Base-by-base conservation (phyloP, 2,888 invertebrate genomes). In the Eupeodes latifasciatus region DNA sequence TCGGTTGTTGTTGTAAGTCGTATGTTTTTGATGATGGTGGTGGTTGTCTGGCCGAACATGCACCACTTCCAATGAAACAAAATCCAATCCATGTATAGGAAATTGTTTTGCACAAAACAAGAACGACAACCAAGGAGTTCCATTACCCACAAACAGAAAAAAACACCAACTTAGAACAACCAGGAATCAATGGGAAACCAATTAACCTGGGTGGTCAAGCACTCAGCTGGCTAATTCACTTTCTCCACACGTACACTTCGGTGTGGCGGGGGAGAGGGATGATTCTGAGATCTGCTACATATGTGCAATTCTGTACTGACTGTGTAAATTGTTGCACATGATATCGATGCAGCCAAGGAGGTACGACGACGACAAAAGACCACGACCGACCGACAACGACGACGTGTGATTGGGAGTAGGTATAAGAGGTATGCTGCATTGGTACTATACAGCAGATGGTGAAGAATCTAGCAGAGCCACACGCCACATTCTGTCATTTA, bases 151-250 rank as follows among this genome's bases (percentile, higher is more conserved):
- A 62, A 67, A 47, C 61, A 49, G 51, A 61, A 27, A 69, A 53
- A 47, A 51, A 36, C 40, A 71, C 6, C 71, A 81, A 71, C 79
- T 80, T 82, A 89, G 85, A 90, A 77, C 81, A 81, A 88, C 78
- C 85, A 82, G 85, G 85, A 90, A 89, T 90, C 90, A 90, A 90
- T 90, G 89, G 90, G 88, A 89, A 90, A 90, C 90, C 90, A 90
- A 90, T 90, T 90, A 90, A 90, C 89, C 88, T 82, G 89, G 86
- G 89, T 85, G 89, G 85, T 79, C 89, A 85, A 75, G 84, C 84
- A 87, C 84, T 84, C 84, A 81, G 78, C 87, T 64, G 66, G 81
- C 79, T 89, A 84, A 89, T 89, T 89, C 84, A 89, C 89, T 89
- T 87, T 89, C 89, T 74, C 89, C 81, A 64, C 89, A 89, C 87